phyloP scores from a whole-genome alignment of 2,797 vertebrate species.

The Muscicapa comitata region DNA sequence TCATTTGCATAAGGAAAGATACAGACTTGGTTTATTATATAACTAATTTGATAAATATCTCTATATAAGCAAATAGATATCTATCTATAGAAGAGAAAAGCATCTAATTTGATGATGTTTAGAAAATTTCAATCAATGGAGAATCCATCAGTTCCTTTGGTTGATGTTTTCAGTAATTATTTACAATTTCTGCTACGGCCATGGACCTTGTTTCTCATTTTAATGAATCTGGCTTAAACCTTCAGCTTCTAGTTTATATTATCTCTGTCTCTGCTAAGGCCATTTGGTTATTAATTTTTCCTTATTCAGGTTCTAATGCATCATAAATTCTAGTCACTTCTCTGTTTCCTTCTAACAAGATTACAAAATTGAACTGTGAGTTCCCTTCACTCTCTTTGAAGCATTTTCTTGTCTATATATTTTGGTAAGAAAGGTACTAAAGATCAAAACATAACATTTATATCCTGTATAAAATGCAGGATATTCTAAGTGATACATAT shows the following conservation, averaged over 20 bases:
- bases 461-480: background rate
- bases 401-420: background rate
- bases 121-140: background rate
- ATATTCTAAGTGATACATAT: background rate
- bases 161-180: background rate
- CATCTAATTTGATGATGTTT: background rate
- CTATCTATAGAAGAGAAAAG: background rate
- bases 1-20: background rate
- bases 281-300: background rate
- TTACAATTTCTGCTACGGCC: background rate
- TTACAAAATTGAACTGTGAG: background rate
- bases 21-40: background rate
- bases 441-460: background rate
- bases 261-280: background rate
- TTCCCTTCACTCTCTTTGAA: background rate
- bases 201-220: background rate
- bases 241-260: background rate
- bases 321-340: background rate
- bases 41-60: background rate
- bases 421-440: background rate
- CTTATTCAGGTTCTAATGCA: background rate
- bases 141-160: background rate
- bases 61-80: background rate
- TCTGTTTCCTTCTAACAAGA: background rate
- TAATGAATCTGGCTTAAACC: background rate